Conservation (phyloP, 2,888 invertebrate species). For the Encarsia formosa region DNA sequence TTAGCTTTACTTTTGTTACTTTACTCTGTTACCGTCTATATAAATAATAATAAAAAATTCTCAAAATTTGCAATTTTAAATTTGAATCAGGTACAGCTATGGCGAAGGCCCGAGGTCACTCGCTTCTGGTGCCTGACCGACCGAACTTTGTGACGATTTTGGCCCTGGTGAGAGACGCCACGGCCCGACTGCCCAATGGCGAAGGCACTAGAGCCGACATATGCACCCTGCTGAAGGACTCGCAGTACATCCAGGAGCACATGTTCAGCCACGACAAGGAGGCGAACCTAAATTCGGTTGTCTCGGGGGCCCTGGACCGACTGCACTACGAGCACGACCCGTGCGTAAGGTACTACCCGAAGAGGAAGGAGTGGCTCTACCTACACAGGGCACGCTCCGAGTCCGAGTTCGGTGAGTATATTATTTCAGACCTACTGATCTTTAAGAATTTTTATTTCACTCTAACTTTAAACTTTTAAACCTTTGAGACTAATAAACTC, state of each 20-base stretch:
- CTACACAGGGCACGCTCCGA: constrained; percentile 70
- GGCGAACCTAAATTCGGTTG: constrained; percentile 72
- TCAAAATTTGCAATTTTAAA: no score
- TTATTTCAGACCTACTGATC: constrained; percentile 47
- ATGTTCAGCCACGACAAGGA: constrained; percentile 52
- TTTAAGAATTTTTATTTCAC: constrained; percentile 58
- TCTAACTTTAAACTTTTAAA: no score
- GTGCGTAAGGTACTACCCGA: constrained; percentile 88
- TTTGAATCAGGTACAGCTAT: constrained; percentile 39
- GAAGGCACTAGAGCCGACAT: constrained; percentile 91
- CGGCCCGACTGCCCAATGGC: constrained; percentile 89
- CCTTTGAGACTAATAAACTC: no score
- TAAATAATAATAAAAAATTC: no score
- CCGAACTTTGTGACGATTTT: constrained; percentile 89
- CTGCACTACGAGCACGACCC: constrained; percentile 89
- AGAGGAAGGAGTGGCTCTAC: constrained; percentile 94
- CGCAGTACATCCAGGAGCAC: constrained; percentile 59
- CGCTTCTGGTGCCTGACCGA: constrained; percentile 73
- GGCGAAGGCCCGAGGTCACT: constrained; percentile 75
- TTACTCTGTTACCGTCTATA: no score
- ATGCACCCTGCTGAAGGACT: constrained; percentile 78
- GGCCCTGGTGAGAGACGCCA: constrained; percentile 88
- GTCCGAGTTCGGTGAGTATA: constrained; percentile 60
- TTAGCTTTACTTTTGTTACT: no score
- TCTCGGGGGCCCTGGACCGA: constrained; percentile 86